These are phyloP conservation scores for Clostera curtula DNA, from an alignment of 2,888 invertebrate genomes.

Conservation along the genomic window DNA sequence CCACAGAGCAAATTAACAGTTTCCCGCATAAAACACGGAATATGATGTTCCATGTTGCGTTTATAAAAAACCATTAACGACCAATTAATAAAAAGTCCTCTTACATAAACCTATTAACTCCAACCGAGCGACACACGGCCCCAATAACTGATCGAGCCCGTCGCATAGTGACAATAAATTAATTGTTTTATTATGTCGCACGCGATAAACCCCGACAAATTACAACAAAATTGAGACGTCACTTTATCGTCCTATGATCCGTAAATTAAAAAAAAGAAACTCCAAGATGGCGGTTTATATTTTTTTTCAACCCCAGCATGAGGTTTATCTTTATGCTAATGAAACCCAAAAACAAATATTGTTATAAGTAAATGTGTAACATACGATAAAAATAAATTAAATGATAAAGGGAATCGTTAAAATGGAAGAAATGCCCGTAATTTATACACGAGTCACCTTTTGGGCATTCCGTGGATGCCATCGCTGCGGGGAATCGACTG, in stretches of 20 bases:
- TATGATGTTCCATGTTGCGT: slow-evolving; percentile 31
- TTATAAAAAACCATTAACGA: slow-evolving; percentile 51
- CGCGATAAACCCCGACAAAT: slow-evolving; percentile 61
- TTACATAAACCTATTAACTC: slow-evolving; percentile 68
- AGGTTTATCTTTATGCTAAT: slow-evolving; percentile 69
- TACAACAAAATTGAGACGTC: slow-evolving; percentile 68
- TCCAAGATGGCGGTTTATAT: slow-evolving; percentile 53
- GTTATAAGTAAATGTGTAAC: slow-evolving; percentile 73
- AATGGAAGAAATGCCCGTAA: slow-evolving; percentile 73
- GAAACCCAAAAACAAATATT: slow-evolving; percentile 72
- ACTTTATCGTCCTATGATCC: slow-evolving; percentile 62
- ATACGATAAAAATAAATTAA: slow-evolving; percentile 74
- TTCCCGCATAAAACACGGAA: slow-evolving; percentile 57
- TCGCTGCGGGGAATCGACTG: slow-evolving; percentile 63
- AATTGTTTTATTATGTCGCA: slow-evolving; percentile 72
- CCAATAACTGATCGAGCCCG: slow-evolving; percentile 64
- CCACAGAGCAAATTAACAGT: slow-evolving; percentile 16
- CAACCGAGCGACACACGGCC: slow-evolving; percentile 52
- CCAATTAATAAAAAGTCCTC: slow-evolving; percentile 70
- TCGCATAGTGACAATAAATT: slow-evolving; percentile 62
- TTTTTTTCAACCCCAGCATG: slow-evolving; percentile 58
- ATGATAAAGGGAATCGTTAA: slow-evolving; percentile 74
- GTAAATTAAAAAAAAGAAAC: slow-evolving; percentile 36
- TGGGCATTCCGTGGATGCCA: slow-evolving; percentile 71
- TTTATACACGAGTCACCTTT: slow-evolving; percentile 75